Percentiles rank a stretch among this genome's conserved stretches.
Evolutionary conservation across 2,113 vertebrate genomes (phyloP).

Genomic region (Lipotes vexillifer): DNA sequence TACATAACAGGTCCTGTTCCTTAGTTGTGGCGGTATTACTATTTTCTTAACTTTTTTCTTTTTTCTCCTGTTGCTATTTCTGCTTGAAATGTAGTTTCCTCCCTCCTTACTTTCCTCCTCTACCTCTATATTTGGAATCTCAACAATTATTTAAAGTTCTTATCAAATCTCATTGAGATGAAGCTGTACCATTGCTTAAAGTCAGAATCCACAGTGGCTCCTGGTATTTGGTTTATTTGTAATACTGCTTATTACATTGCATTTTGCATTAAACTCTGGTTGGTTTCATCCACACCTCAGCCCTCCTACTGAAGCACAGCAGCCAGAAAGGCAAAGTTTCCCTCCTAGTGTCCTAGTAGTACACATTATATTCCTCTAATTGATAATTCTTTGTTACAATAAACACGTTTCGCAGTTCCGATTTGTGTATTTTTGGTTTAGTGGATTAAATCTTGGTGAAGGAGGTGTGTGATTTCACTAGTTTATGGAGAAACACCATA

Average conservation of each 20-base stretch:
- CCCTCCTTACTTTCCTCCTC: background rate
- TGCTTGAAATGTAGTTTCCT: background rate
- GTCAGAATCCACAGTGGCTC: background rate
- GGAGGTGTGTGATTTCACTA: fast-evolving
- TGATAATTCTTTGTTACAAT: background rate
- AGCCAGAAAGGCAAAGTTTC: background rate
- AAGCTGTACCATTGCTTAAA: background rate
- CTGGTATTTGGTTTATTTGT: too few relatives aligned
- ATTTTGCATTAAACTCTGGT: too few relatives aligned
- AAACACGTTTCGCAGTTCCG: background rate
- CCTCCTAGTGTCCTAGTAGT: background rate
- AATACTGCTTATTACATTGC: too few relatives aligned
- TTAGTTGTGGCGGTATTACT: background rate
- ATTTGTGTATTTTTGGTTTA: background rate
- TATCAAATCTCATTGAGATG: background rate
- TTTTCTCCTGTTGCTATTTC: background rate
- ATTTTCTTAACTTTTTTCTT: background rate
- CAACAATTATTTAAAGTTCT: background rate
- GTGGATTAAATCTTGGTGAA: background rate
- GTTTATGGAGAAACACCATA: background rate
- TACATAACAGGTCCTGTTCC: fast-evolving
- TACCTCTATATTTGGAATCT: background rate
- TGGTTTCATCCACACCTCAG: background rate
- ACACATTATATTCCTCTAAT: background rate
- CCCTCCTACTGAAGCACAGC: background rate